phyloP scores from a whole-genome alignment of 2,113 vertebrate genomes.

The Stigmatopora argus region DNA sequence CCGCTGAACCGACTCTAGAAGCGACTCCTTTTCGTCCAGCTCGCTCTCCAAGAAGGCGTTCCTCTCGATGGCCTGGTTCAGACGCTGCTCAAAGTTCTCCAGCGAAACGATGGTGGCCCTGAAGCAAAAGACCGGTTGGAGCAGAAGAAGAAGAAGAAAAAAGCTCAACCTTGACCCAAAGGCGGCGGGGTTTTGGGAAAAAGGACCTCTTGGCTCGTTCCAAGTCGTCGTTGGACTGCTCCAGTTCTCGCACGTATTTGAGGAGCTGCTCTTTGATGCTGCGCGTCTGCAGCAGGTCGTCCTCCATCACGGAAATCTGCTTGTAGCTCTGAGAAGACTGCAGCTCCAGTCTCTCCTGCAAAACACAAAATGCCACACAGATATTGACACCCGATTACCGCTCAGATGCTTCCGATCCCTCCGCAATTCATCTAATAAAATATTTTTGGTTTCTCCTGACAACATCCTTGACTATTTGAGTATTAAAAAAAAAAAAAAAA shows the following conservation, averaged over 20 bases:
- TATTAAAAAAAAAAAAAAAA: too few relatives aligned
- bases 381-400: neutral
- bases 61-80: slow-evolving; percentile 97
- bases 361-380: neutral
- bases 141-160: neutral
- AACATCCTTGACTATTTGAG: too few relatives aligned
- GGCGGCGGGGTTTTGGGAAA: too few relatives aligned
- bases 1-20: slow-evolving; percentile 92
- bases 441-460: too few relatives aligned
- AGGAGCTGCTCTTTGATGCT: slow-evolving; percentile 95
- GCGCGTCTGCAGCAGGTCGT: slow-evolving; percentile 88
- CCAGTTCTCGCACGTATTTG: slow-evolving; percentile 93
- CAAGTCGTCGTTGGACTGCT: slow-evolving; percentile 96
- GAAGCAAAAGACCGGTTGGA: slow-evolving; percentile 1
- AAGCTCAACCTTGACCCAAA: too few relatives aligned
- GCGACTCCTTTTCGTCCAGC: slow-evolving; percentile 94
- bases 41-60: slow-evolving; percentile 98
- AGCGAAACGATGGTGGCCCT: slow-evolving; percentile 95
- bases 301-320: slow-evolving; percentile 90
- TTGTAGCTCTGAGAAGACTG: slow-evolving; percentile 95
- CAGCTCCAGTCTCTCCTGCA: slow-evolving; percentile 90
- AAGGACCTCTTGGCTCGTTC: slow-evolving; percentile 89
- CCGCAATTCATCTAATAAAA: too few relatives aligned
- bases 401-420: too few relatives aligned
- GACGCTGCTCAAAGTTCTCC: slow-evolving; percentile 95